phyloP scores from a whole-genome alignment of 2,797 vertebrate species.

The Etheostoma perlongum region DNA sequence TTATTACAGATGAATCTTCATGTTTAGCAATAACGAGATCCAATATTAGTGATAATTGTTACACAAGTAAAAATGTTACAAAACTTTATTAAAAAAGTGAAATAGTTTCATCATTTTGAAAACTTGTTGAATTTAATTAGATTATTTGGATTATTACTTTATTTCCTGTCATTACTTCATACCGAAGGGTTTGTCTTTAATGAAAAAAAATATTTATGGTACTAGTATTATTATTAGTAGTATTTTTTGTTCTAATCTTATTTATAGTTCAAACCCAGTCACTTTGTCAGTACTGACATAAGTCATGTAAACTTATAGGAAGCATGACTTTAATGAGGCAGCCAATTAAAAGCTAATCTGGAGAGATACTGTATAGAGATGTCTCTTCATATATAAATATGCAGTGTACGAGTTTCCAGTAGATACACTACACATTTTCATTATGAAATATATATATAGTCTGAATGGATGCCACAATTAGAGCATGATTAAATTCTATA shows the following conservation, averaged over 20 bases:
- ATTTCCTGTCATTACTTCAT: constrained; percentile 3
- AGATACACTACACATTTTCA: constrained; percentile 43
- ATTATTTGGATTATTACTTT: neutral
- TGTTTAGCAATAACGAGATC: neutral
- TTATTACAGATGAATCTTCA: constrained; percentile 29
- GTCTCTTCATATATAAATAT: constrained; percentile 39
- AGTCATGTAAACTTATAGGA: constrained; percentile 2
- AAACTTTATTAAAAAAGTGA: neutral
- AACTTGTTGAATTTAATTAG: neutral
- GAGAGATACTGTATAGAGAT: constrained; percentile 10
- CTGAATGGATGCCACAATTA: constrained; percentile 57
- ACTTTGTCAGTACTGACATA: neutral
- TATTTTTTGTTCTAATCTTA: constrained; percentile 5
- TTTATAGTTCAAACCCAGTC: constrained; percentile 3
- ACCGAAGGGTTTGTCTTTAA: constrained; percentile 1
- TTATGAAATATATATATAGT: constrained; percentile 31
- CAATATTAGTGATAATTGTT: neutral
- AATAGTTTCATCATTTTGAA: neutral
- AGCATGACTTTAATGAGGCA: constrained; percentile 11
- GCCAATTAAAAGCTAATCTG: constrained; percentile 19
- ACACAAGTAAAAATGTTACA: neutral
- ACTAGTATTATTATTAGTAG: neutral
- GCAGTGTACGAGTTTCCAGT: constrained; percentile 40
- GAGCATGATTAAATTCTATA: constrained; percentile 66
- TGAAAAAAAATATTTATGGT: neutral